These are phyloP conservation scores for Drosophila prostipennis DNA, from an alignment of 2,888 invertebrate species.

Conservation along the genomic window DNA sequence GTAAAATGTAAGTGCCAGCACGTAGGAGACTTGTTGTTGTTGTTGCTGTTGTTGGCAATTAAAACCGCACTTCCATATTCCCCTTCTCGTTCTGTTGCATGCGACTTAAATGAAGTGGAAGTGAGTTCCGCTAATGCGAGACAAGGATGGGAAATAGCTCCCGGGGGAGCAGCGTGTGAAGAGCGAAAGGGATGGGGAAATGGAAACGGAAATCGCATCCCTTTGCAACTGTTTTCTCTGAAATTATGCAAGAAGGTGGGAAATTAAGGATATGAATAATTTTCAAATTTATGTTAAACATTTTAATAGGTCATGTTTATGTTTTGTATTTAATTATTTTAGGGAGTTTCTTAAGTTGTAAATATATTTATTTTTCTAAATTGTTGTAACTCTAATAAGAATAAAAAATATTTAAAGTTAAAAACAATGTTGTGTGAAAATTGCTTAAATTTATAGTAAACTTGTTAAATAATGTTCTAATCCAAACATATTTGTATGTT, in stretches of 20 bases:
- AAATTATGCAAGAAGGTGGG: neutral
- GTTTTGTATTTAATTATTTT: no score
- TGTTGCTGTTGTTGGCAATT: slow-evolving; percentile 46
- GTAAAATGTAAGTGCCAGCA: slow-evolving; percentile 55
- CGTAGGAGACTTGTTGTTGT: slow-evolving; percentile 43
- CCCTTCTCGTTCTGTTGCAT: neutral
- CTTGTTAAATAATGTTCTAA: no score
- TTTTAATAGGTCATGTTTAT: no score
- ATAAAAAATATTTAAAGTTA: no score
- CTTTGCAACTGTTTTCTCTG: neutral
- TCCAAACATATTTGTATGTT: no score
- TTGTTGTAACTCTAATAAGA: no score
- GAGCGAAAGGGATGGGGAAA: slow-evolving; percentile 15
- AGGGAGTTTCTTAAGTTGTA: no score
- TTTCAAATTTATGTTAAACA: neutral
- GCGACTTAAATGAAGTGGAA: slow-evolving; percentile 34
- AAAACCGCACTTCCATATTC: slow-evolving; percentile 42
- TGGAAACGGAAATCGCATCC: slow-evolving; percentile 20
- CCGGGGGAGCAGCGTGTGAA: slow-evolving; percentile 15
- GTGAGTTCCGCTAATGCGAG: slow-evolving; percentile 8
- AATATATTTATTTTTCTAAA: no score
- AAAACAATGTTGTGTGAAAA: no score
- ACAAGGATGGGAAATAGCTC: slow-evolving; percentile 9
- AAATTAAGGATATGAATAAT: slow-evolving; percentile 1
- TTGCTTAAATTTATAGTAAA: no score